A percentile compares a stretch with the other conserved stretches of the same genome.
Conservation (phyloP, 2,113 vertebrate species). For the Turdus rufiventris region DNA sequence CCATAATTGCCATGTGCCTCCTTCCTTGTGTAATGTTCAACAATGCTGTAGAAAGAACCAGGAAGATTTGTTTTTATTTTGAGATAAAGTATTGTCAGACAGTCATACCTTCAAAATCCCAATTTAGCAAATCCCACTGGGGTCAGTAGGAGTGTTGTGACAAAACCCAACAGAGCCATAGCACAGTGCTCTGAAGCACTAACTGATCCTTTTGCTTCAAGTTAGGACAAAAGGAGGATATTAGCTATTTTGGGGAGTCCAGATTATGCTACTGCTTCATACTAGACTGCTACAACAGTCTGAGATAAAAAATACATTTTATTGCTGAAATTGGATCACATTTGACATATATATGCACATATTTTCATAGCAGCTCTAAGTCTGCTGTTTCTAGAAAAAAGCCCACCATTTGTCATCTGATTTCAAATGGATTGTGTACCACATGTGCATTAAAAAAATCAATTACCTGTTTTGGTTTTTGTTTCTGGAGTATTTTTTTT, state of each 20-base stretch:
- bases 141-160: not conserved
- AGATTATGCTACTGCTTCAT: not conserved
- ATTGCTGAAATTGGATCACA: not conserved
- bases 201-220: not conserved
- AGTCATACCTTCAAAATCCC: not conserved
- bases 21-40: not conserved
- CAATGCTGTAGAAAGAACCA: not conserved
- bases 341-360: not conserved
- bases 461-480: not conserved
- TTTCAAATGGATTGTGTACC: not conserved
- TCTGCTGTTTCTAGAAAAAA: not conserved
- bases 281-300: not conserved
- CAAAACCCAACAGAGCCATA: not conserved
- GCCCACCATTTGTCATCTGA: fast-evolving
- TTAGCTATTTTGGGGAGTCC: not conserved
- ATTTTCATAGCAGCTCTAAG: not conserved
- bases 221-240: not conserved
- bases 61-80: not conserved
- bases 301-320: not conserved
- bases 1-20: not conserved
- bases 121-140: not conserved
- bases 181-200: not conserved
- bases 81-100: not conserved
- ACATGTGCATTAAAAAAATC: not conserved
- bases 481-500: not conserved